These are phyloP conservation scores for Epinotia nisella DNA, from an alignment of 2,888 invertebrate species.

Conservation along the genomic window DNA sequence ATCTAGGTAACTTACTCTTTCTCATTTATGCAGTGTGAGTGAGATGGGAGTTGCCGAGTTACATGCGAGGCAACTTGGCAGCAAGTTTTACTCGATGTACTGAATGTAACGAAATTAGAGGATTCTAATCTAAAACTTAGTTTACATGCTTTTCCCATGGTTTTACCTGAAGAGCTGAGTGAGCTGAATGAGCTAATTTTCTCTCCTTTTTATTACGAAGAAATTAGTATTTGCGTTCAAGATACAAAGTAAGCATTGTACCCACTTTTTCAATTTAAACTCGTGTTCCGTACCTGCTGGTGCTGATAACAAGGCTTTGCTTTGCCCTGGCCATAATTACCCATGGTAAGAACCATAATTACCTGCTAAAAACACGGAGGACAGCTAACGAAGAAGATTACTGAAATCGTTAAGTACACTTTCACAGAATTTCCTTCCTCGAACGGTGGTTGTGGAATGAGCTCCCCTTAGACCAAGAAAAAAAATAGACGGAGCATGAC, in stretches of 20 bases:
- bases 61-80: too few species aligned
- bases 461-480: too few species aligned
- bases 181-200: background rate
- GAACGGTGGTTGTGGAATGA: too few species aligned
- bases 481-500: too few species aligned
- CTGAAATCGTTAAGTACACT: background rate
- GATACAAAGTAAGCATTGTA: background rate
- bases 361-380: background rate
- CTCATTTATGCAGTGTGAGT: too few species aligned
- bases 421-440: too few species aligned
- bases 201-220: background rate
- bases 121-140: too few species aligned
- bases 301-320: conserved; percentile 8
- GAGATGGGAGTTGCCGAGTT: too few species aligned
- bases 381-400: background rate
- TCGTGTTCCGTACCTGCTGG: background rate
- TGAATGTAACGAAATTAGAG: too few species aligned
- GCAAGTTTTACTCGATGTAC: too few species aligned
- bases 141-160: background rate
- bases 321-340: conserved; percentile 12
- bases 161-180: too few species aligned
- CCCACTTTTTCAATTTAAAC: background rate
- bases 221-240: background rate
- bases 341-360: conserved; percentile 10
- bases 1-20: too few species aligned